phyloP scores from a whole-genome alignment of 2,888 invertebrate genomes.

The Melolontha melolontha region DNA sequence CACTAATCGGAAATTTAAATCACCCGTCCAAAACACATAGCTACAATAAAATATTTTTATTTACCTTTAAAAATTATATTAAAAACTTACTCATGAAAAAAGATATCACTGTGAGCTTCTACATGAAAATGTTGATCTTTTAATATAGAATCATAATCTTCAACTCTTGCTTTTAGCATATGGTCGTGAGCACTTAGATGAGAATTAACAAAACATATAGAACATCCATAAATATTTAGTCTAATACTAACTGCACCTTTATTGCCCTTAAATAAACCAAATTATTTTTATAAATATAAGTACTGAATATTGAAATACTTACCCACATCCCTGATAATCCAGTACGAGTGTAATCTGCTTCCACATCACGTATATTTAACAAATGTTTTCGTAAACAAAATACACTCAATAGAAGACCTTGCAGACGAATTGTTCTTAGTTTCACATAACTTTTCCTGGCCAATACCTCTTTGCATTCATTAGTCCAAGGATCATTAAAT shows the following conservation, averaged over 20 bases:
- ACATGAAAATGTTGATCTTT: slow-evolving; percentile 85
- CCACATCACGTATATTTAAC: slow-evolving; percentile 84
- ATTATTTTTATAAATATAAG: neutral
- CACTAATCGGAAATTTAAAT: slow-evolving; percentile 86
- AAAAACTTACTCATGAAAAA: slow-evolving; percentile 87
- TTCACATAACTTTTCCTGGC: slow-evolving; percentile 79
- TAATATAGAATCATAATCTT: slow-evolving; percentile 89
- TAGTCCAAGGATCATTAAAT: slow-evolving; percentile 89
- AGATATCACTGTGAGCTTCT: slow-evolving; percentile 82
- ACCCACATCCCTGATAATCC: slow-evolving; percentile 95
- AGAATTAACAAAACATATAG: slow-evolving; percentile 88
- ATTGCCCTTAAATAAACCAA: slow-evolving; percentile 79
- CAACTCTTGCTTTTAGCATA: slow-evolving; percentile 83
- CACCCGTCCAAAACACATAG: slow-evolving; percentile 93
- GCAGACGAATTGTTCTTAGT: slow-evolving; percentile 83
- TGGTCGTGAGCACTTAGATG: slow-evolving; percentile 93
- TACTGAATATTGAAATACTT: slow-evolving; percentile 59
- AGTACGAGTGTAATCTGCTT: slow-evolving; percentile 88
- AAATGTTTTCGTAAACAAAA: slow-evolving; percentile 85
- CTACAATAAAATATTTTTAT: slow-evolving; percentile 64
- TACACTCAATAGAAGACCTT: slow-evolving; percentile 84
- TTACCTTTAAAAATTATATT: neutral
- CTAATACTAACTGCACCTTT: slow-evolving; percentile 94
- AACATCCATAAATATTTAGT: slow-evolving; percentile 88
- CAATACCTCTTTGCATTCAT: slow-evolving; percentile 77